Conservation (phyloP, 2,888 invertebrate species). For the Exocentrus adspersus region DNA sequence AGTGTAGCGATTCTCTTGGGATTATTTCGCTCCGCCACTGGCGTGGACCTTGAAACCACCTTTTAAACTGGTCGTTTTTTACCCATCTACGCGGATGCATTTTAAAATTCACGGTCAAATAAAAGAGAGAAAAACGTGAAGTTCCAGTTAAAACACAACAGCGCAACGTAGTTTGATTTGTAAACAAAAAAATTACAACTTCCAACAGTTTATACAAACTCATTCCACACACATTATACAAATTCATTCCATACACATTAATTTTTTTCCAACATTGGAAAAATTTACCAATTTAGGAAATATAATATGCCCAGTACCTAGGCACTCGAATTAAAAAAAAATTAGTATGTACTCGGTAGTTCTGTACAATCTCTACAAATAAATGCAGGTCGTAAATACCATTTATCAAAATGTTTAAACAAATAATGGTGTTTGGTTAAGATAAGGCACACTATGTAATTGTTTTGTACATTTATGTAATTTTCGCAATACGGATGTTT, state of each 20-base stretch:
- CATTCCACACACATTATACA: too few species aligned
- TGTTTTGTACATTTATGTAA: background rate
- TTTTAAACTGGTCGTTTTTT: constrained; percentile 49
- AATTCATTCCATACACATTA: too few species aligned
- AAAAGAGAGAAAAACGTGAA: constrained; percentile 44
- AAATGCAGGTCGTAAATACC: background rate
- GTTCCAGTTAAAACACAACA: constrained; percentile 33
- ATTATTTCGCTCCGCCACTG: constrained; percentile 21
- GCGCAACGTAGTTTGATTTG: constrained; percentile 37
- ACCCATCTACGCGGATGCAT: constrained; percentile 51
- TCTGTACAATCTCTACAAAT: too few species aligned
- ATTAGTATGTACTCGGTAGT: too few species aligned
- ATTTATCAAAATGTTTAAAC: background rate
- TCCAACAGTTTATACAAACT: background rate
- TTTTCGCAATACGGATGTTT: background rate
- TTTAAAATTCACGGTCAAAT: constrained; percentile 55
- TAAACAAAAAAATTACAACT: constrained; percentile 34
- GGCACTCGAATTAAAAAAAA: too few species aligned
- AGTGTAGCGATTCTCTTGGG: too few species aligned
- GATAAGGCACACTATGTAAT: background rate
- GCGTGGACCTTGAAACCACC: constrained; percentile 51
- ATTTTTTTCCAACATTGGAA: too few species aligned
- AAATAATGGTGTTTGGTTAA: background rate
- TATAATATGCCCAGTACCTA: too few species aligned
- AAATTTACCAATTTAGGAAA: too few species aligned